Percentiles rank a stretch among this genome's conserved stretches.
phyloP scores from a whole-genome alignment of 2,888 invertebrate species.

The Ptilodon capucinus region DNA sequence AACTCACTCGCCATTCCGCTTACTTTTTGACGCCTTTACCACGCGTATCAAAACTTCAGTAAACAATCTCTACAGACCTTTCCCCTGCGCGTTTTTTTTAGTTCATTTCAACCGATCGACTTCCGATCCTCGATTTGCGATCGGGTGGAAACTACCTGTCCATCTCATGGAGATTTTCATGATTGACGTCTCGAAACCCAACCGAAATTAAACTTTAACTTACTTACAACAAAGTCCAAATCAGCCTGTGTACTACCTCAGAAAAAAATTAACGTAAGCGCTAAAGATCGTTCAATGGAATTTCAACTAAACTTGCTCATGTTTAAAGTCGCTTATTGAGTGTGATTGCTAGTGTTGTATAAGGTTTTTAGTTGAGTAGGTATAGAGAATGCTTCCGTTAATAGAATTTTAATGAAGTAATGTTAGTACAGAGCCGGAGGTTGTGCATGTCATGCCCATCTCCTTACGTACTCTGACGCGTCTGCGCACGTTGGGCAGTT shows the following conservation, averaged over 20 bases:
- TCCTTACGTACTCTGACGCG: slow-evolving; percentile 71
- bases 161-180: slow-evolving; percentile 51
- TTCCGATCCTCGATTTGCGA: slow-evolving; percentile 64
- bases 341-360: slow-evolving; percentile 16
- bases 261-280: slow-evolving; percentile 10
- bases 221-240: slow-evolving; percentile 10
- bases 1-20: slow-evolving; percentile 26
- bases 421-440: slow-evolving; percentile 63
- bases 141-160: slow-evolving; percentile 55
- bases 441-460: slow-evolving; percentile 80
- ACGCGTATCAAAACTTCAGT: slow-evolving; percentile 15
- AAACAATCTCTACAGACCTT: slow-evolving; percentile 42
- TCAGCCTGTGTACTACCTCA: slow-evolving; percentile 4
- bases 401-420: slow-evolving; percentile 83
- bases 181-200: slow-evolving; percentile 36
- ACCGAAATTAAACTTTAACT: slow-evolving; percentile 30
- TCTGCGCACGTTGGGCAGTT: slow-evolving; percentile 44
- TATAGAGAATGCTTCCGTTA: slow-evolving; percentile 78
- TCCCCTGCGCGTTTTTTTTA: slow-evolving; percentile 34
- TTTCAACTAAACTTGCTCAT: slow-evolving; percentile 1
- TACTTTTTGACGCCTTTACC: slow-evolving; percentile 20
- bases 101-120: slow-evolving; percentile 54
- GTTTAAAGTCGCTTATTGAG: slow-evolving; percentile 24
- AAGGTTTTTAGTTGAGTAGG: slow-evolving; percentile 27
- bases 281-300: slow-evolving; percentile 3